Base-by-base conservation (phyloP, 2,797 vertebrate genomes). In the Periparus ater region DNA sequence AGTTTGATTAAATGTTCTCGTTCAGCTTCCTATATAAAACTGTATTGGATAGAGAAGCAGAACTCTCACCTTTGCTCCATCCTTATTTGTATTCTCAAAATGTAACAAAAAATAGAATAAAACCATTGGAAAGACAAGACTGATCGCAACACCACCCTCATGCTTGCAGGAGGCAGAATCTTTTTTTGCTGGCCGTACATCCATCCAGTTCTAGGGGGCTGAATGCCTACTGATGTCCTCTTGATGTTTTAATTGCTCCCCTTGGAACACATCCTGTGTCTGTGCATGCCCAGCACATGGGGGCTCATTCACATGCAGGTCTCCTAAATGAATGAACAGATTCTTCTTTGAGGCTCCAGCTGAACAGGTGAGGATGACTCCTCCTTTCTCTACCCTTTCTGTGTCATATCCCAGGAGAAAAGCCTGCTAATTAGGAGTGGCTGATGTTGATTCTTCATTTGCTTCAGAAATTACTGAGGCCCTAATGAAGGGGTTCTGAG, bases 1-100 rank as follows among this genome's bases (percentile, higher is more conserved):
- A 60, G 78, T 78, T 78, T 91, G 95, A 96, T 75, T 44, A 85
- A 89, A 58, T 81, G 68, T 8, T 79, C 44, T 17, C n/a, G 36
- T 91, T 95, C 76, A 84, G 47, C 51, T 77, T 90, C 89, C 82
- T 75, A 4, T 75, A 94, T 66, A 93, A 95, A 95, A 94, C 55
- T 48, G 12, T 60, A 62, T 70, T 85, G 80, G 45, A 30, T 17
- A 3, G 30, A 94, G 57, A 83, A 75, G 42, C 22, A 87, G 89
- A 87, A 61, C 58, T 61, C 70, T 87, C 73, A 76, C 83, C 80
- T 95, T 77, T 65, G 60, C 27, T 94, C 63, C 15, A 4, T 50
- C 53, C 74, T 70, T 79, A 92, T 94, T 65, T 87, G 57, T 73
- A 50, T 68, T 85, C 67, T 89, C 51, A 63, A 50, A 70, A 25